These are phyloP conservation scores for Balaeniceps rex DNA, from an alignment of 2,113 vertebrate genomes.

Conservation along the genomic window DNA sequence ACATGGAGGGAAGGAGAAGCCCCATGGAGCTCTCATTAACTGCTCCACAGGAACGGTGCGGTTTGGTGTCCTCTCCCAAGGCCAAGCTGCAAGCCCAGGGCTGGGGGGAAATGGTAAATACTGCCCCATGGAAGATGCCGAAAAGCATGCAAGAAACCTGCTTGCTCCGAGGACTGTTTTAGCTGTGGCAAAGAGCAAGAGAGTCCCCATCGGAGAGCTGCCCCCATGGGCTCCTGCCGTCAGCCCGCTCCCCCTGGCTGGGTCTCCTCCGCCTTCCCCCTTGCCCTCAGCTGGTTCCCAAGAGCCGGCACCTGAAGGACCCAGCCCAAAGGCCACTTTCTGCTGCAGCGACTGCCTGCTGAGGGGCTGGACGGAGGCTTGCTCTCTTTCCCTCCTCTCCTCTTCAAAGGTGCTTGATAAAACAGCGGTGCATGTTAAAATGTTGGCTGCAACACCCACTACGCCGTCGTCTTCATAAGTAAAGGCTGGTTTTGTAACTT, in stretches of 20 bases:
- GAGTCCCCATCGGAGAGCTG: neutral
- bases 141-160: neutral
- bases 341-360: neutral
- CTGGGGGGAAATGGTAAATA: neutral
- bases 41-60: neutral
- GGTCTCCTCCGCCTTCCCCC: neutral
- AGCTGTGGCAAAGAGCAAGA: neutral
- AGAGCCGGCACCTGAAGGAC: neutral
- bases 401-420: neutral
- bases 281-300: neutral
- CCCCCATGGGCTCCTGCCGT: neutral
- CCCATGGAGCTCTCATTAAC: neutral
- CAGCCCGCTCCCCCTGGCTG: rapidly evolving
- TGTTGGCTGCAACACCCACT: neutral
- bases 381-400: neutral
- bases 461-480: rapidly evolving
- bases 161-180: neutral
- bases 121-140: neutral
- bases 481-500: neutral
- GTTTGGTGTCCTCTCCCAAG: neutral
- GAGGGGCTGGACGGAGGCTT: rapidly evolving
- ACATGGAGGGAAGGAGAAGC: neutral
- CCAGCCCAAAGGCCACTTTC: neutral
- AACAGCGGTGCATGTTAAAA: neutral
- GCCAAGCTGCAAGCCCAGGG: neutral